A percentile compares a stretch with the other conserved stretches of the same genome.
Evolutionary conservation across 53 echinoderm and acorn worm genomes (phyloP).

Genomic region (Echinarachnius parma): DNA sequence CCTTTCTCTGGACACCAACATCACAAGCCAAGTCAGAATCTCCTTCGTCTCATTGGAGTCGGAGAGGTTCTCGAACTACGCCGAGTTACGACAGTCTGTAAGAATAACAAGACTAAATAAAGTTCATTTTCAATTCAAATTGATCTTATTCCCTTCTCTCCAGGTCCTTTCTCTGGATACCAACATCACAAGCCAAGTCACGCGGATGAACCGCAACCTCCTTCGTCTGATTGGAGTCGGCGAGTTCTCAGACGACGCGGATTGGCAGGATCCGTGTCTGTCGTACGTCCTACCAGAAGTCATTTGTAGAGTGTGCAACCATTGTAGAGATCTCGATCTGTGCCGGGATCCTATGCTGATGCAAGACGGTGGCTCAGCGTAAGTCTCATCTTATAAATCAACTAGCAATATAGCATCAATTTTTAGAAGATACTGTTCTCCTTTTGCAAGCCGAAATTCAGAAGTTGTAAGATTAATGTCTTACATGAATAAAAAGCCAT

Average conservation of each 20-base stretch:
- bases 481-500: no score
- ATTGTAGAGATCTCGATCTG: constrained; percentile 93
- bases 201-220: constrained; percentile 76
- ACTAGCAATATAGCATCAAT: no score
- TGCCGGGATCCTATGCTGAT: constrained; percentile 90
- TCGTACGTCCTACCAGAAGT: constrained; percentile 92
- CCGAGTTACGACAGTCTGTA: no score
- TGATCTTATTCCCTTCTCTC: no score
- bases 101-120: no score
- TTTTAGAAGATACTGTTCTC: no score
- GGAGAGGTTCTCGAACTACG: constrained; percentile 87
- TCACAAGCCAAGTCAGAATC: constrained; percentile 76
- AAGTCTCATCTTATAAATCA: constrained; percentile 63
- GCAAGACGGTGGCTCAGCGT: constrained; percentile 87
- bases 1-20: constrained; percentile 73
- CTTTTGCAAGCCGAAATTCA: no score
- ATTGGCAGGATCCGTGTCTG: constrained; percentile 89
- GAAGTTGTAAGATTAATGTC: no score
- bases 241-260: constrained; percentile 83
- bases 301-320: constrained; percentile 93
- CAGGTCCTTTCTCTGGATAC: constrained; percentile 83
- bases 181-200: constrained; percentile 71
- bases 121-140: no score
- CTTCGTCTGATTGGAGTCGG: constrained; percentile 82
- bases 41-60: constrained; percentile 82